phyloP scores from a whole-genome alignment of 2,797 vertebrate genomes.

The Poecilia picta region DNA sequence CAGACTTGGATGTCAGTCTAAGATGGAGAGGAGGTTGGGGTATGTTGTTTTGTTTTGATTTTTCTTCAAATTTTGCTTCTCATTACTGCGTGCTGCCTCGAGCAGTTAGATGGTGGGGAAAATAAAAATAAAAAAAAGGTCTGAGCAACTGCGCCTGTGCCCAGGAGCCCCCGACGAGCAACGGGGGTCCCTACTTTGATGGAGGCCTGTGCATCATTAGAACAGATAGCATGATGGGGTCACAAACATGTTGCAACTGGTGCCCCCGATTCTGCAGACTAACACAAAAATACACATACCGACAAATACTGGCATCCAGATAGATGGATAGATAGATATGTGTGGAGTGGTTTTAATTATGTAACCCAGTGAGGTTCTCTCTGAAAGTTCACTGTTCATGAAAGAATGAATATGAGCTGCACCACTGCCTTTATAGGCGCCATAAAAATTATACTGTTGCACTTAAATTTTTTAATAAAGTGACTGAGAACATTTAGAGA shows the following conservation, averaged over 20 bases:
- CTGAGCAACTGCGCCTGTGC: slow-evolving; percentile 73
- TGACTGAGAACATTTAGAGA: slow-evolving; percentile 90
- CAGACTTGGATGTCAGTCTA: slow-evolving; percentile 71
- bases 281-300: slow-evolving; percentile 53
- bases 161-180: slow-evolving; percentile 73
- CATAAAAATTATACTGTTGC: slow-evolving; percentile 92
- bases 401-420: slow-evolving; percentile 87
- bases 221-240: slow-evolving; percentile 76
- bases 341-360: slow-evolving; percentile 83
- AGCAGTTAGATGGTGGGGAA: slow-evolving; percentile 61
- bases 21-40: slow-evolving; percentile 63
- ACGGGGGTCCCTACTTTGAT: slow-evolving; percentile 81
- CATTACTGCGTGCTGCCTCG: slow-evolving; percentile 73
- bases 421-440: slow-evolving; percentile 87
- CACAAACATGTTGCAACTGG: slow-evolving; percentile 66
- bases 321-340: slow-evolving; percentile 22
- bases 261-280: slow-evolving; percentile 56
- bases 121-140: slow-evolving; percentile 45
- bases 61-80: slow-evolving; percentile 77
- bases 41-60: slow-evolving; percentile 74
- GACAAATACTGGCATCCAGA: slow-evolving; percentile 48
- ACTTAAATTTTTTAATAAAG: slow-evolving; percentile 95
- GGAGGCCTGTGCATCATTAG: slow-evolving; percentile 83
- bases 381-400: slow-evolving; percentile 90
- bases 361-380: slow-evolving; percentile 84